Percentiles rank a stretch among this genome's conserved stretches.
These are phyloP conservation scores for Budorcas taxicolor DNA, from an alignment of 2,113 vertebrate genomes.

Conservation along the genomic window DNA sequence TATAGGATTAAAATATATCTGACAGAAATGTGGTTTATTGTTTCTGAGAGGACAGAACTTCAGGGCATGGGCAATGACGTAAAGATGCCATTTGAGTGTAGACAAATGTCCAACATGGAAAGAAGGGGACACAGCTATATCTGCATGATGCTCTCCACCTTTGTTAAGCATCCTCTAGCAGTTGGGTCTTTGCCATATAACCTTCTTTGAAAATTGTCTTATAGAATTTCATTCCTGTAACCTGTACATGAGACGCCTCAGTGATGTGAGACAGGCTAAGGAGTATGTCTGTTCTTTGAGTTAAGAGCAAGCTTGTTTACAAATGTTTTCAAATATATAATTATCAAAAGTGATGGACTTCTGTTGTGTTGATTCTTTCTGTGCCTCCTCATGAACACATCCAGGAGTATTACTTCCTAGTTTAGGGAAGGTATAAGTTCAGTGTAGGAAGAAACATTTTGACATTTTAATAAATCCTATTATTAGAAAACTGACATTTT, in stretches of 20 bases:
- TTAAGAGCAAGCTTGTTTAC: background rate
- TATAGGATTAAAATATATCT: background rate
- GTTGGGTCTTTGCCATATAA: background rate
- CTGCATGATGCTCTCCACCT: accelerated
- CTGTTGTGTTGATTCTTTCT: background rate
- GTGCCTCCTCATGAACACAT: background rate
- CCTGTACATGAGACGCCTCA: background rate
- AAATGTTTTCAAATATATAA: background rate
- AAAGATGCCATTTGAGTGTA: background rate
- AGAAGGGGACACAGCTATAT: background rate
- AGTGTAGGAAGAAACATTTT: slow-evolving; percentile 22
- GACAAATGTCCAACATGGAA: background rate
- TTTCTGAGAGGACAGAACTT: background rate
- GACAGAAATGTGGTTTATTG: background rate
- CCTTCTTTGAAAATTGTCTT: background rate
- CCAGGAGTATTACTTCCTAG: background rate
- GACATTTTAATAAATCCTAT: slow-evolving; percentile 25
- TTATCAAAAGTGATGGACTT: background rate
- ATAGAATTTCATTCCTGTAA: background rate
- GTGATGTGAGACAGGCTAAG: background rate
- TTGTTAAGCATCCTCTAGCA: background rate
- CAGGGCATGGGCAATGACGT: background rate
- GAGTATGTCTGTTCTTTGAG: background rate
- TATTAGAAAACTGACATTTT: slow-evolving; percentile 50
- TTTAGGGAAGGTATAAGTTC: background rate